Evolutionary conservation across 2,113 vertebrate species (phyloP).

Genomic region (Zosterops lateralis): DNA sequence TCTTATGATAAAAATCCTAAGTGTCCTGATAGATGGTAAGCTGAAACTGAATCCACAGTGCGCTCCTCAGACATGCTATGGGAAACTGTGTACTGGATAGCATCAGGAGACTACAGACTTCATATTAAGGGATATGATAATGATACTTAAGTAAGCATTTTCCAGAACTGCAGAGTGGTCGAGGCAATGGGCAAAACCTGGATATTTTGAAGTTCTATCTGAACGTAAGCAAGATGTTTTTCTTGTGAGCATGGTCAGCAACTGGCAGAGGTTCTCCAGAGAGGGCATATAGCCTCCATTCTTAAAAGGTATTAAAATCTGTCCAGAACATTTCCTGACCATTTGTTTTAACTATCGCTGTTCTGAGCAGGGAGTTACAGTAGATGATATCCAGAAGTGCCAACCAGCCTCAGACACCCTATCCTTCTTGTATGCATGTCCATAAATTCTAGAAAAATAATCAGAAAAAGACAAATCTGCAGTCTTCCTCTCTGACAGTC

Average conservation of each 20-base stretch:
- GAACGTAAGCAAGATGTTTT: neutral
- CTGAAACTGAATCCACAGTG: neutral
- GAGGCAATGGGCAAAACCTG: neutral
- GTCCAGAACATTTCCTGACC: neutral
- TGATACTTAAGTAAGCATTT: neutral
- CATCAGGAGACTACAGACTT: neutral
- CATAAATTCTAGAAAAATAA: neutral
- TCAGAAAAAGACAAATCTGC: neutral
- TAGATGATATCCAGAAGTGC: neutral
- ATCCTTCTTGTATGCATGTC: neutral
- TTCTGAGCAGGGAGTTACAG: neutral
- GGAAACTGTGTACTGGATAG: neutral
- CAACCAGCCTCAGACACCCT: neutral
- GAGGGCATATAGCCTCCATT: neutral
- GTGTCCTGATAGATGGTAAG: neutral
- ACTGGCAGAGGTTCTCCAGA: neutral
- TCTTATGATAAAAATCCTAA: neutral
- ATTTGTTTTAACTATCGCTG: neutral
- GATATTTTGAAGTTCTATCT: neutral
- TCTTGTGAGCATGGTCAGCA: neutral
- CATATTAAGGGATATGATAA: neutral
- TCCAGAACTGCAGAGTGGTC: neutral
- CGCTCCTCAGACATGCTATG: accelerated
- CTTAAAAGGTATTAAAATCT: neutral
- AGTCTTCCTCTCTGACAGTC: neutral